phyloP scores from a whole-genome alignment of 2,888 invertebrate species.

The Drosophila dives region DNA sequence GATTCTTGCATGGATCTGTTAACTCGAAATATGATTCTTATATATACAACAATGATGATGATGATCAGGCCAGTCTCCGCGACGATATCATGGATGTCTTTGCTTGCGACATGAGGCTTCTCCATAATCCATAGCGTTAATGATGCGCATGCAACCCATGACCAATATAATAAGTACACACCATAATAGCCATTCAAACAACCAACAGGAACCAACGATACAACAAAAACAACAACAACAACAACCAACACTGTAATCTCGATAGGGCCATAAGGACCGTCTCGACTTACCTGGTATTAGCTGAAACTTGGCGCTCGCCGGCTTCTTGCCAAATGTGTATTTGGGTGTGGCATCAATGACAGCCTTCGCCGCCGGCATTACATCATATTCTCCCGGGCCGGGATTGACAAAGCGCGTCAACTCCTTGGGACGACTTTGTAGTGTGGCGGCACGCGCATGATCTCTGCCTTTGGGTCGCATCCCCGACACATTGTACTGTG shows the following conservation, averaged over 20 bases:
- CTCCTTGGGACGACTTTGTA: conserved; percentile 89
- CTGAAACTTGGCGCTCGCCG: conserved; percentile 87
- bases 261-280: conserved; percentile 32
- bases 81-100: conserved; percentile 23
- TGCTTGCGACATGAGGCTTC: conserved; percentile 36
- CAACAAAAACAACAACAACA: conserved; percentile 12
- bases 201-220: conserved; percentile 33
- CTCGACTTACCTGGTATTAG: conserved; percentile 88
- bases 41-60: conserved; percentile 48
- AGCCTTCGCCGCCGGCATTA: conserved; percentile 88
- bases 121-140: conserved; percentile 45
- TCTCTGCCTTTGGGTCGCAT: conserved; percentile 93
- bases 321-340: conserved; percentile 91
- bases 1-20: conserved; percentile 43
- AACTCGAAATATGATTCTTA: conserved; percentile 49
- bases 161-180: conserved; percentile 18
- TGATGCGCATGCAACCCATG: conserved; percentile 58
- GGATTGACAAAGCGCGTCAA: conserved; percentile 87
- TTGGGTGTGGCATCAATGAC: conserved; percentile 86
- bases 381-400: conserved; percentile 95
- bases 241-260: conserved; percentile 13
- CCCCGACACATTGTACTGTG: conserved; percentile 95
- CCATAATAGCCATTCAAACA: conserved; percentile 48
- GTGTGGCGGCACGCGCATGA: conserved; percentile 90
- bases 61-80: conserved; percentile 48